These are phyloP conservation scores for Lepilemur ruficaudatus DNA, from an alignment of 2,797 vertebrate genomes.

Conservation along the genomic window DNA sequence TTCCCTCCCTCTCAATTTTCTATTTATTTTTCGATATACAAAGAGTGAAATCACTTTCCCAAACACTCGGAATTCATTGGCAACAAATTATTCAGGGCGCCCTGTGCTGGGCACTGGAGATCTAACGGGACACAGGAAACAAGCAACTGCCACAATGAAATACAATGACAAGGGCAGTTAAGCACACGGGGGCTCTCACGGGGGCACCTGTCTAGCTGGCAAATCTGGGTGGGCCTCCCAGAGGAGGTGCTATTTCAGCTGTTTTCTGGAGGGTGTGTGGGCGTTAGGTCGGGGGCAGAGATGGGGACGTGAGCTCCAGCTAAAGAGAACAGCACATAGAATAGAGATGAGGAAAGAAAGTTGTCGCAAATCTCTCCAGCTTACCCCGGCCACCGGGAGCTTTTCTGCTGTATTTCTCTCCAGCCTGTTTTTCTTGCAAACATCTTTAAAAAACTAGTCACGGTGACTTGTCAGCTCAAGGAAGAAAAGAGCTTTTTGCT, in stretches of 20 bases:
- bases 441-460: background rate
- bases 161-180: fast-evolving
- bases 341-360: background rate
- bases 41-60: conserved; percentile 40
- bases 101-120: background rate
- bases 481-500: background rate
- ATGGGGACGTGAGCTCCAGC: background rate
- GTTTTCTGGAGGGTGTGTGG: background rate
- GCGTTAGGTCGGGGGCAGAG: background rate
- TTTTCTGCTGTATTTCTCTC: too few species aligned
- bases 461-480: background rate
- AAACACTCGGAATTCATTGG: conserved; percentile 36
- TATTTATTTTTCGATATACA: background rate
- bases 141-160: background rate
- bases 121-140: background rate
- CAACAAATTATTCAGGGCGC: background rate
- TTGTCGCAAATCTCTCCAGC: background rate
- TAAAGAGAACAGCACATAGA: fast-evolving
- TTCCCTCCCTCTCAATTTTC: background rate
- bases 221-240: background rate
- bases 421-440: background rate
- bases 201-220: background rate
- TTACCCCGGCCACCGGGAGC: background rate
- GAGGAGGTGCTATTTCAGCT: background rate
- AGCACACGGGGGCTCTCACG: fast-evolving